Base-by-base conservation (phyloP, 1,140 invertebrate species). In the Teleopsis dalmanni region DNA sequence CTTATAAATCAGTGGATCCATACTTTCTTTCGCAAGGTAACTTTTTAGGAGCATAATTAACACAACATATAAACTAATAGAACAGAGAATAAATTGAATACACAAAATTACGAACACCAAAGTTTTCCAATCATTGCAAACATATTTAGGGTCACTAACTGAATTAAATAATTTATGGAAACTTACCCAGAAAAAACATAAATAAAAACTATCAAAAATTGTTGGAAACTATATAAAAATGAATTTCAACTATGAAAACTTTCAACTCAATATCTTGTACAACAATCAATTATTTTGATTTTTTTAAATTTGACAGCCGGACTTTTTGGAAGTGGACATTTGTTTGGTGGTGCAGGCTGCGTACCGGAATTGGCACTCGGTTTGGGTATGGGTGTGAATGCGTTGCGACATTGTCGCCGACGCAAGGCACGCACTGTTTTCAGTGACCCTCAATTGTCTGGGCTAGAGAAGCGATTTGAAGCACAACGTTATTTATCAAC, bases 401-500 rank as follows among this genome's bases (percentile, higher is more conserved):
- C 87, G 1, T 73, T 89, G 27, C 92, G 94, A 68, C 88, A 94
- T 59, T 95, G 92, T 71, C 78, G 93, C 8, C 79, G 93, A 59
- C 76, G 93, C 55, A 97, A 96, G 76, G 93, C 93, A 0, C 76
- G 96, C 40, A 99, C 96, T 0, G 96, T 99, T 2, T 99, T 99
- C 75, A 97, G 93, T 44, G 96, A 98, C 68, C 89, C 94, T 18
- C 94, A 97, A 71, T 72, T 97, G 31, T 93, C 91, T 47, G 93
- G 93, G 36, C 72, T 95, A 48, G 95, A 98, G 70, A 92, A 95
- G 60, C 79, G 93, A 25, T 99, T 99, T 67, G 93, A 97, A 59
- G 83, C 84, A 0, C 95, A 99, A 68, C 82, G 95, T 13, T 99
- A 99, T 73, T 77, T 99, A 11, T 96, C 92, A 7, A 98, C 95